phyloP scores from a whole-genome alignment of 2,113 vertebrate genomes.

The Ciconia boyciana region DNA sequence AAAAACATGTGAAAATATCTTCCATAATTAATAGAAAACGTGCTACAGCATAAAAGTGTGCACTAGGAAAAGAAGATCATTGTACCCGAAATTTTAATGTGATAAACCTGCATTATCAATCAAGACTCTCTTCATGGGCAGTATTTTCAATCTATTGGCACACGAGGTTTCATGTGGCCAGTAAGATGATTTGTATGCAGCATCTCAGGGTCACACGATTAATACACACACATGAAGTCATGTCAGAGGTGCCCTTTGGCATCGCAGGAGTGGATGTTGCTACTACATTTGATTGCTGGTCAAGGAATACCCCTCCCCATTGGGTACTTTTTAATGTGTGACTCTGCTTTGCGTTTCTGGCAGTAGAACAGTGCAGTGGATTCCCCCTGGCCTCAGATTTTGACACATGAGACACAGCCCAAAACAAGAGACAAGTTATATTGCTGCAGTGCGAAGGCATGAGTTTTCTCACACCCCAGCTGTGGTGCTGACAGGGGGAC shows the following conservation, averaged over 20 bases:
- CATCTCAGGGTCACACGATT: accelerated
- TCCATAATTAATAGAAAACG: neutral
- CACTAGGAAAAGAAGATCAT: neutral
- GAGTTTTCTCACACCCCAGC: neutral
- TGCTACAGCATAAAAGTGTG: neutral
- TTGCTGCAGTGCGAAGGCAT: neutral
- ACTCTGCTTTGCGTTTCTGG: neutral
- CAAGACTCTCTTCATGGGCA: neutral
- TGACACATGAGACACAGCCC: neutral
- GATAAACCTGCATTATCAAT: neutral
- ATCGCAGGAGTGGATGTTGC: neutral
- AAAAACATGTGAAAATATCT: neutral
- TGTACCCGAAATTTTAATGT: neutral
- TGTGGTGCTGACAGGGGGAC: neutral
- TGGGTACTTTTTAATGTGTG: neutral
- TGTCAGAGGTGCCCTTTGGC: neutral
- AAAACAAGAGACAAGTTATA: neutral
- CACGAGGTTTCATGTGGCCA: neutral
- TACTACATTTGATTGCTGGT: neutral
- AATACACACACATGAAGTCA: neutral
- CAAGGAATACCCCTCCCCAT: neutral
- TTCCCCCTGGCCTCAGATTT: neutral
- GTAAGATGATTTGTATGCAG: neutral
- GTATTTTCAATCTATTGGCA: neutral
- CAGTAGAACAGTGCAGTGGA: neutral